phyloP scores from a whole-genome alignment of 2,888 invertebrate species.

The Tuberolachnus salignus region DNA sequence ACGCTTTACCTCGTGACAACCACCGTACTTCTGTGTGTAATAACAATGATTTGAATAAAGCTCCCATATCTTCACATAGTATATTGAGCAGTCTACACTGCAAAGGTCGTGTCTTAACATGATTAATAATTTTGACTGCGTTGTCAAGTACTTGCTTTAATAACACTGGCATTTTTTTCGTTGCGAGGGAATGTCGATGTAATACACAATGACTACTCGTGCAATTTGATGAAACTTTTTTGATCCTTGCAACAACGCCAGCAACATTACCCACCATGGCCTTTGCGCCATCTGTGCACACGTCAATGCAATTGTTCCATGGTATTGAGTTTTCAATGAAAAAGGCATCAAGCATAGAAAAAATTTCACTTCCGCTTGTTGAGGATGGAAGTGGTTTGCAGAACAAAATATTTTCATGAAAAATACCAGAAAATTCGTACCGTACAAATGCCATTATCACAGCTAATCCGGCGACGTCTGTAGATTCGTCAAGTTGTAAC shows the following conservation, averaged over 20 bases:
- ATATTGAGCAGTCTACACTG: too few relatives aligned
- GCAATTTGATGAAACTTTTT: too few relatives aligned
- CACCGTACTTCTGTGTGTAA: too few relatives aligned
- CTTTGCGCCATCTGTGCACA: constrained; percentile 39
- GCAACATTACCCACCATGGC: constrained; percentile 33
- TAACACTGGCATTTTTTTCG: too few relatives aligned
- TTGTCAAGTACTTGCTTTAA: too few relatives aligned
- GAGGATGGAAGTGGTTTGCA: constrained; percentile 59
- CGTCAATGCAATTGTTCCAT: constrained; percentile 41
- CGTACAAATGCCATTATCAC: constrained; percentile 59
- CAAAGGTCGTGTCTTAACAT: too few relatives aligned
- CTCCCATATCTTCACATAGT: too few relatives aligned
- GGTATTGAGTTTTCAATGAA: constrained; percentile 8
- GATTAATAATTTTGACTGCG: too few relatives aligned
- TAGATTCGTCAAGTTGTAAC: constrained; percentile 60
- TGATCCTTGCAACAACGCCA: constrained; percentile 16
- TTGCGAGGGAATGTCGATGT: too few relatives aligned
- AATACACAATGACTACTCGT: too few relatives aligned
- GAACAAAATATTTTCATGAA: constrained; percentile 59
- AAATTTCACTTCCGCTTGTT: constrained; percentile 59
- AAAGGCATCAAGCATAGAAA: constrained; percentile 54
- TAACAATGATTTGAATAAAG: too few relatives aligned
- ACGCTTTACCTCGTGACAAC: too few relatives aligned
- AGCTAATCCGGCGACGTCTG: constrained; percentile 58
- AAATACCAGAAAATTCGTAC: constrained; percentile 52